Evolutionary conservation across 2,888 invertebrate genomes (phyloP).

Genomic region (Pristionchus entomophagus): DNA sequence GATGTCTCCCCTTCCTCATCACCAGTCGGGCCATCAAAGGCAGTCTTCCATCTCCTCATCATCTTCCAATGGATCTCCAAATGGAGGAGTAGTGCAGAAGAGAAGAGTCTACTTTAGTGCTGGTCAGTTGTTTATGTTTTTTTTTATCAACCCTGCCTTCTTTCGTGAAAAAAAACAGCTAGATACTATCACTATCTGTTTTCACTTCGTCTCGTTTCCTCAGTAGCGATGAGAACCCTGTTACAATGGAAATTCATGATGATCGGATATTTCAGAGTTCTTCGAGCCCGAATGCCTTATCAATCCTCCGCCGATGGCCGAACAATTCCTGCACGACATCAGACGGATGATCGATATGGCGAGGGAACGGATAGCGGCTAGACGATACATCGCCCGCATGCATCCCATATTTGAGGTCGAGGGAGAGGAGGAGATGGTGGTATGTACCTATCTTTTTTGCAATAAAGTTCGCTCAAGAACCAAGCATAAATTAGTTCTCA

Average conservation of each 20-base stretch:
- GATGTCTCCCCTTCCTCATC: conserved; percentile 31
- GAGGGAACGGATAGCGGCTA: conserved; percentile 78
- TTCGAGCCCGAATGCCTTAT: conserved; percentile 89
- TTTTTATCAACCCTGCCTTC: too few relatives aligned
- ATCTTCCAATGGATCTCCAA: background rate
- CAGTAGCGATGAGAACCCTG: too few relatives aligned
- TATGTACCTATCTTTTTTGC: background rate
- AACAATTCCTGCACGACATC: conserved; percentile 87
- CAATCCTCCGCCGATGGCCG: conserved; percentile 91
- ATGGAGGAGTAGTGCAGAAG: conserved; percentile 48
- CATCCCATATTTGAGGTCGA: background rate
- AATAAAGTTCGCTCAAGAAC: too few relatives aligned
- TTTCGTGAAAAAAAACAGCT: background rate
- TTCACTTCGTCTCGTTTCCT: too few relatives aligned
- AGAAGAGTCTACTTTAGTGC: conserved; percentile 63
- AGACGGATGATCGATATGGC: conserved; percentile 91
- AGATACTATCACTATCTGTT: background rate
- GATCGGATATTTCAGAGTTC: conserved; percentile 83
- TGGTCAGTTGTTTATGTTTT: conserved; percentile 48
- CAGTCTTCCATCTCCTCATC: conserved; percentile 4
- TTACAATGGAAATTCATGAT: too few relatives aligned
- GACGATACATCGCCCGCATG: background rate
- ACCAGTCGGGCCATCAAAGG: background rate
- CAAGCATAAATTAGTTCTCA: background rate
- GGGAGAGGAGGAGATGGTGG: background rate